These are phyloP conservation scores for Pseudobourletiella spinata DNA, from an alignment of 1,140 invertebrate genomes.

Conservation along the genomic window DNA sequence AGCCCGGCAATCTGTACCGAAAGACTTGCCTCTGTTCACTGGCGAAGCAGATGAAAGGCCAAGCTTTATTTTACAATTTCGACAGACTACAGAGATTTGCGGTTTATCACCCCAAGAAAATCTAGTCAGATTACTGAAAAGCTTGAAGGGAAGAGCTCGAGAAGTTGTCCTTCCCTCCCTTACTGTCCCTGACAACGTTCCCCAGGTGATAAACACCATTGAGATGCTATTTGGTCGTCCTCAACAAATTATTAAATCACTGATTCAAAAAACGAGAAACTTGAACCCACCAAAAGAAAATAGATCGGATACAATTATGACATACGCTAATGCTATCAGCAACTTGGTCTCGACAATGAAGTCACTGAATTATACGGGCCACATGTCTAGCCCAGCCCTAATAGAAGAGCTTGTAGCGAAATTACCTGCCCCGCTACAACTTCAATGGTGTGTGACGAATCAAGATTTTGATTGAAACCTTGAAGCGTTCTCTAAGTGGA, in stretches of 20 bases:
- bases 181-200: neutral
- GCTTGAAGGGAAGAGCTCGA: neutral
- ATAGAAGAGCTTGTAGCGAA: constrained; percentile 3
- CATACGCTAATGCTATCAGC: neutral
- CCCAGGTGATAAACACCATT: neutral
- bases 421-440: neutral
- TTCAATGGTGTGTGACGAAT: neutral
- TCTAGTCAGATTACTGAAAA: neutral
- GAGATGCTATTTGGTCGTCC: constrained; percentile 3
- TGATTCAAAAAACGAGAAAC: neutral
- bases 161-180: neutral
- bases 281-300: neutral
- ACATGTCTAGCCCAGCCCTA: neutral
- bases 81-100: neutral
- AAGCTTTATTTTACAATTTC: neutral
- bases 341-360: constrained; percentile 2
- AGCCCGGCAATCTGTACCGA: neutral
- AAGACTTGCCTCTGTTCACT: neutral
- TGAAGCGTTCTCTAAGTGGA: too few relatives aligned
- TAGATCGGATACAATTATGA: neutral
- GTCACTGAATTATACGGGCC: neutral
- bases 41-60: constrained; percentile 11
- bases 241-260: neutral
- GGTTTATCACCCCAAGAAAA: constrained; percentile 2
- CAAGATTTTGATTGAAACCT: neutral